phyloP scores from a whole-genome alignment of 1,140 invertebrate genomes.

The Luehdorfia chinensis region DNA sequence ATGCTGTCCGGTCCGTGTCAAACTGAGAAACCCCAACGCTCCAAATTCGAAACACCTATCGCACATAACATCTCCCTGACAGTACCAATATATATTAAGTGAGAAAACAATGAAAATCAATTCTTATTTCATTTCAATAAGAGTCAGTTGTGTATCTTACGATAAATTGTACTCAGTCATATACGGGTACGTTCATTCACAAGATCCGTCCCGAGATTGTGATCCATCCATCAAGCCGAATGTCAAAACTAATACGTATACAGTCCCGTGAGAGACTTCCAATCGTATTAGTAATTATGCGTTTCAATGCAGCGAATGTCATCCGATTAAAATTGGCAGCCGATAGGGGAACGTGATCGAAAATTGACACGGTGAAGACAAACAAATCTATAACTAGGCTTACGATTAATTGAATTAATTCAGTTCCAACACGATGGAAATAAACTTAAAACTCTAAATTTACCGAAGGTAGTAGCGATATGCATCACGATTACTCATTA shows the following conservation, averaged over 20 bases:
- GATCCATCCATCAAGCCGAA: constrained; percentile 71
- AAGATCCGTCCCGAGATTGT: constrained; percentile 68
- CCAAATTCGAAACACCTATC: constrained; percentile 55
- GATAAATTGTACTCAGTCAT: constrained; percentile 28
- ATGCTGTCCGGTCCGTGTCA: constrained; percentile 40
- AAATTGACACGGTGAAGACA: constrained; percentile 24
- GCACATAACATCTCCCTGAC: constrained; percentile 30
- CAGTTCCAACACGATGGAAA: background rate
- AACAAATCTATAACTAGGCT: constrained; percentile 25
- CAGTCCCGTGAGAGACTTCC: constrained; percentile 67
- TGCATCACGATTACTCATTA: too few species aligned
- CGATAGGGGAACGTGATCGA: constrained; percentile 49
- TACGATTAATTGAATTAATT: constrained; percentile 8
- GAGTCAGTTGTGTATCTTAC: background rate
- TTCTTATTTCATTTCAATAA: constrained; percentile 25
- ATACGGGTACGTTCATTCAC: constrained; percentile 59
- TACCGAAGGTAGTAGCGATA: background rate
- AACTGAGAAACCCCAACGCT: constrained; percentile 35
- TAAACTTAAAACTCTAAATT: background rate
- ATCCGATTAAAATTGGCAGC: constrained; percentile 75
- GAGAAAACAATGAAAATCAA: constrained; percentile 20
- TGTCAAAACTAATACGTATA: constrained; percentile 75
- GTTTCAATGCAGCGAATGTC: constrained; percentile 61
- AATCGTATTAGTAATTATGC: constrained; percentile 67
- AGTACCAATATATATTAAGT: constrained; percentile 15